Percentiles rank a stretch among this genome's conserved stretches.
These are phyloP conservation scores for Brachionus rotundiformis DNA, from an alignment of 1,140 invertebrate species.

Conservation along the genomic window DNA sequence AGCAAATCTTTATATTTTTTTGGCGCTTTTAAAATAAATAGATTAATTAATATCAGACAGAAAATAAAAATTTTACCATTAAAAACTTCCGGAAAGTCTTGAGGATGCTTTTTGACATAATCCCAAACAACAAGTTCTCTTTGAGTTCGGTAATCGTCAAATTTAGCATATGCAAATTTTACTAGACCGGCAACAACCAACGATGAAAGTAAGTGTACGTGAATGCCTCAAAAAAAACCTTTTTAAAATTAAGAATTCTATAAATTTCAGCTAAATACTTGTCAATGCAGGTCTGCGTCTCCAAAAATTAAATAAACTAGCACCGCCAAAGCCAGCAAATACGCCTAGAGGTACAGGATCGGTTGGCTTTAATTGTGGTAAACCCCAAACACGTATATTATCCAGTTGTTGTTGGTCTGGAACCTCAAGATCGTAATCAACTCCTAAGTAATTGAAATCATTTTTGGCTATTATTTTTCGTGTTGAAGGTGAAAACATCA, in stretches of 20 bases:
- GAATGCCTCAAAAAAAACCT: constrained; percentile 24
- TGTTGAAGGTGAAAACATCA: constrained; percentile 35
- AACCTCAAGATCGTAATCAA: constrained; percentile 22
- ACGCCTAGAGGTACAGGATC: constrained; percentile 11
- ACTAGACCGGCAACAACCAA: background rate
- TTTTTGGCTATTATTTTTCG: constrained; percentile 48
- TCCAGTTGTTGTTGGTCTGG: constrained; percentile 21
- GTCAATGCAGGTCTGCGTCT: constrained; percentile 34
- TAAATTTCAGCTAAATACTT: background rate
- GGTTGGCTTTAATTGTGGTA: background rate
- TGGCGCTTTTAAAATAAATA: constrained; percentile 44
- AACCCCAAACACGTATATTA: constrained; percentile 42
- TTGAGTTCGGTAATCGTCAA: constrained; percentile 26
- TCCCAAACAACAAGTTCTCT: constrained; percentile 51
- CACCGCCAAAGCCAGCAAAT: background rate
- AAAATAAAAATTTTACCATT: constrained; percentile 51
- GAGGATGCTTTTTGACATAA: constrained; percentile 55
- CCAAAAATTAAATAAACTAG: background rate
- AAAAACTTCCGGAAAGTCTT: constrained; percentile 55
- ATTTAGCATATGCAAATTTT: constrained; percentile 37
- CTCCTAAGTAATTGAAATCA: constrained; percentile 41
- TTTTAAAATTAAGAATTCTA: background rate
- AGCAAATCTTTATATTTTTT: constrained; percentile 55
- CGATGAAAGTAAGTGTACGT: constrained; percentile 15
- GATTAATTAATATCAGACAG: background rate